Conservation (phyloP, 2,888 invertebrate species). For the Cryptophagus acutangulus region DNA sequence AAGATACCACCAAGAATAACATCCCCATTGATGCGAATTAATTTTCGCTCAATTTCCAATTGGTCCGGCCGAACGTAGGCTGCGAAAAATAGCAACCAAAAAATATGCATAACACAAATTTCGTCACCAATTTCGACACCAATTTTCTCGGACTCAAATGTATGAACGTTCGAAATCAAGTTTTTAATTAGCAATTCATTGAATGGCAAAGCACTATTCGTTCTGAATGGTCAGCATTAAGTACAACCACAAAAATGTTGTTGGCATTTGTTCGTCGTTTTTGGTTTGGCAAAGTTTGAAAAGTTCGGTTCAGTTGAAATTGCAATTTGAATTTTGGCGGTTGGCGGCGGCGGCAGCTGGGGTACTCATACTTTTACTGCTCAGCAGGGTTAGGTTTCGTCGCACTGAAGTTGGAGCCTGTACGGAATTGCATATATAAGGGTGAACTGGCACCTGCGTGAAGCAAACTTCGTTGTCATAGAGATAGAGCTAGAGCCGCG, state of each 20-base stretch:
- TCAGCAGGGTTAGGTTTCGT: not conserved
- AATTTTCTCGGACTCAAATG: constrained; percentile 16
- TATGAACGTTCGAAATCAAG: constrained; percentile 21
- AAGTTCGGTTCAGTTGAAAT: too few relatives aligned
- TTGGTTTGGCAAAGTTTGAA: constrained; percentile 7
- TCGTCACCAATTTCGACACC: constrained; percentile 12
- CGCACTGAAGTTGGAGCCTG: constrained; percentile 31
- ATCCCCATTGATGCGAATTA: constrained; percentile 53
- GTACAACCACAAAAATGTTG: too few relatives aligned
- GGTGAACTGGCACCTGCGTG: constrained; percentile 41
- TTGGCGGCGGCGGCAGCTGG: too few relatives aligned
- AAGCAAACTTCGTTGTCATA: constrained; percentile 37
- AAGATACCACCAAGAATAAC: constrained; percentile 65
- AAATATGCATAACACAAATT: constrained; percentile 15
- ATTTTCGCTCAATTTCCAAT: constrained; percentile 32
- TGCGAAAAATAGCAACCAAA: constrained; percentile 19
- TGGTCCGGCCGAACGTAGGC: constrained; percentile 18
- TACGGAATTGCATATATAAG: constrained; percentile 35
- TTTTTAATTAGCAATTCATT: constrained; percentile 25
- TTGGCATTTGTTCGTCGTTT: too few relatives aligned
- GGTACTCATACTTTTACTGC: constrained; percentile 1
- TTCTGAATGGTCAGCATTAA: too few relatives aligned
- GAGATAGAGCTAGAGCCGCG: constrained; percentile 36
- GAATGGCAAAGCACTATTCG: too few relatives aligned
- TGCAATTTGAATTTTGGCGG: constrained; percentile 9